phyloP scores from a whole-genome alignment of 1,140 invertebrate species.

The Ctenoplectra terminalis region DNA sequence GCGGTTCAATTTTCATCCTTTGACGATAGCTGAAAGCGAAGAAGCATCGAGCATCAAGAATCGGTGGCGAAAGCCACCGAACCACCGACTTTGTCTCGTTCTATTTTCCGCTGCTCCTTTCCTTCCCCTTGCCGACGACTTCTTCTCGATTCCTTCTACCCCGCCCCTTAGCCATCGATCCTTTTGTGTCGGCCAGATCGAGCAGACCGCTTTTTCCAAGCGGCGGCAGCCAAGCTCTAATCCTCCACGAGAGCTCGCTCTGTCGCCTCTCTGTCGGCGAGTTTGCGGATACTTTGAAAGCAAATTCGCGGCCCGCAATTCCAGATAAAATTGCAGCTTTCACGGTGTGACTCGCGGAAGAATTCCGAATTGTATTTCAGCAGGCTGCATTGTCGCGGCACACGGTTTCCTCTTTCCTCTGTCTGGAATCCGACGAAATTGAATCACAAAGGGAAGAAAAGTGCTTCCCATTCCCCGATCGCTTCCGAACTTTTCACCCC shows the following conservation, averaged over 20 bases:
- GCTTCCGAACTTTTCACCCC: not conserved
- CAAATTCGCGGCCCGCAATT: constrained; percentile 42
- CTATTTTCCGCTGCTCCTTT: constrained; percentile 7
- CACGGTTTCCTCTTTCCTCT: not conserved
- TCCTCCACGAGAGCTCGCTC: constrained; percentile 15
- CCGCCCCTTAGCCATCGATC: not conserved
- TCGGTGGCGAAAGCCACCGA: not conserved
- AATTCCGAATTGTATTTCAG: constrained; percentile 34
- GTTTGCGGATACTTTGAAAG: constrained; percentile 47
- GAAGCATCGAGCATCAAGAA: constrained; percentile 18
- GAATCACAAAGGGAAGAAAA: not conserved
- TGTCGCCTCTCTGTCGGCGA: constrained; percentile 30
- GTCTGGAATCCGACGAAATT: constrained; percentile 7
- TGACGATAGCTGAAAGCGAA: constrained; percentile 36
- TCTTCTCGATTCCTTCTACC: not conserved
- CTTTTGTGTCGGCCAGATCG: constrained; percentile 24
- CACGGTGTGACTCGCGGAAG: constrained; percentile 2
- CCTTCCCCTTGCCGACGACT: not conserved
- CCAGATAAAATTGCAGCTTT: constrained; percentile 43
- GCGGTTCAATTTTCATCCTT: constrained; percentile 47
- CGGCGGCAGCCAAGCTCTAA: constrained; percentile 17
- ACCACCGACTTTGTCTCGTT: constrained; percentile 29
- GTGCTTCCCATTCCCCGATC: not conserved
- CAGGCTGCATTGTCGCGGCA: not conserved
- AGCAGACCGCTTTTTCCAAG: constrained; percentile 13